phyloP scores from a whole-genome alignment of 1,140 invertebrate species.

The Trigoniulus corallinus region DNA sequence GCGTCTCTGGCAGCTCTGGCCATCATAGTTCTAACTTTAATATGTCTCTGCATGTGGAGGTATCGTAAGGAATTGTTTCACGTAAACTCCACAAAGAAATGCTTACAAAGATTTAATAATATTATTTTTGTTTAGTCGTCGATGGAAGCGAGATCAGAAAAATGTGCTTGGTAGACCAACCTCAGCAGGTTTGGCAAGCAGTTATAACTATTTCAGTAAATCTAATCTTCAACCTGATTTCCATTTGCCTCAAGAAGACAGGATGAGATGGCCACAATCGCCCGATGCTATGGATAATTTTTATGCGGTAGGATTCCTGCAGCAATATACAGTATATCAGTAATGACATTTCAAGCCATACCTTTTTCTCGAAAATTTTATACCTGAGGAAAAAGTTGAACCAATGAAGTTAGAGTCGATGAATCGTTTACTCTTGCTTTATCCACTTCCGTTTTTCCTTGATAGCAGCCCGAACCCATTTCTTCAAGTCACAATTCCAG shows the following conservation, averaged over 20 bases:
- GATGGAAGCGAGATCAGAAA: slow-evolving; percentile 74
- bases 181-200: not conserved
- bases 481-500: not conserved
- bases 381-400: too few species aligned
- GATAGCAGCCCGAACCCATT: not conserved
- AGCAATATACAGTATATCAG: too few species aligned
- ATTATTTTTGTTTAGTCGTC: slow-evolving; percentile 38
- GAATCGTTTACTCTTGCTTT: not conserved
- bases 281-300: not conserved
- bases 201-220: not conserved
- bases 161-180: slow-evolving; percentile 15
- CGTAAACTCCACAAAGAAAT: not conserved
- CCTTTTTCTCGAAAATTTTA: not conserved
- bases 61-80: slow-evolving; percentile 26
- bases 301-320: not conserved
- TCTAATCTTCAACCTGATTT: not conserved
- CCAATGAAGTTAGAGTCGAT: not conserved
- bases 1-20: slow-evolving; percentile 70
- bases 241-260: not conserved
- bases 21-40: slow-evolving; percentile 68
- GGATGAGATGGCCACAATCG: not conserved
- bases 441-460: not conserved
- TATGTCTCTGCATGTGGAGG: slow-evolving; percentile 81
- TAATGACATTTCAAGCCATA: not conserved
- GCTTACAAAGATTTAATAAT: not conserved